A percentile compares a stretch with the other conserved stretches of the same genome.
Evolutionary conservation across 1,140 invertebrate genomes (phyloP).

Genomic region (Rhopalosiphum maidis): DNA sequence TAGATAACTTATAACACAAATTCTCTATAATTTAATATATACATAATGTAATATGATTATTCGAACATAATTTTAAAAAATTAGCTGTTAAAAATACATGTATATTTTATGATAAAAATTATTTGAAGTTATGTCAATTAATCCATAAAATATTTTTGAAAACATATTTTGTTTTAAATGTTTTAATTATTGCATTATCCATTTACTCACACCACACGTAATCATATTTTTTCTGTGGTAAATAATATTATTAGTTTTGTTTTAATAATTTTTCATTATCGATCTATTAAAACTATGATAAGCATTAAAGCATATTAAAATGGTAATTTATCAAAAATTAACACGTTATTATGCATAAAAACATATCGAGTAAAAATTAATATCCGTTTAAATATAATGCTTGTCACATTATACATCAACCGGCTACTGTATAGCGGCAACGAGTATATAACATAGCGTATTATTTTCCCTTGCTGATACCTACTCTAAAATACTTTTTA

Average conservation of each 20-base stretch:
- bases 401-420: not conserved
- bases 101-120: not conserved
- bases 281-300: constrained; percentile 8
- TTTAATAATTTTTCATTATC: not conserved
- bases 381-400: not conserved
- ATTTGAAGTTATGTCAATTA: not conserved
- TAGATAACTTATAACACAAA: constrained; percentile 1
- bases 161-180: not conserved
- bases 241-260: not conserved
- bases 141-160: not conserved
- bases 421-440: no score
- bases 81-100: not conserved
- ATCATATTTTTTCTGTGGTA: not conserved
- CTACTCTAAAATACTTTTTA: not conserved
- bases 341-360: not conserved
- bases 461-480: not conserved
- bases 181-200: not conserved
- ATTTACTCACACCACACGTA: not conserved
- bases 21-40: not conserved
- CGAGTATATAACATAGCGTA: not conserved
- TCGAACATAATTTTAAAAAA: not conserved
- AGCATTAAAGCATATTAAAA: not conserved
- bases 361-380: not conserved
- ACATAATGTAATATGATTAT: not conserved
- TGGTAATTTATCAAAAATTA: not conserved